Percentiles rank a stretch among this genome's conserved stretches.
phyloP scores from a whole-genome alignment of 2,888 invertebrate species.

The Podabrus alpinus region DNA sequence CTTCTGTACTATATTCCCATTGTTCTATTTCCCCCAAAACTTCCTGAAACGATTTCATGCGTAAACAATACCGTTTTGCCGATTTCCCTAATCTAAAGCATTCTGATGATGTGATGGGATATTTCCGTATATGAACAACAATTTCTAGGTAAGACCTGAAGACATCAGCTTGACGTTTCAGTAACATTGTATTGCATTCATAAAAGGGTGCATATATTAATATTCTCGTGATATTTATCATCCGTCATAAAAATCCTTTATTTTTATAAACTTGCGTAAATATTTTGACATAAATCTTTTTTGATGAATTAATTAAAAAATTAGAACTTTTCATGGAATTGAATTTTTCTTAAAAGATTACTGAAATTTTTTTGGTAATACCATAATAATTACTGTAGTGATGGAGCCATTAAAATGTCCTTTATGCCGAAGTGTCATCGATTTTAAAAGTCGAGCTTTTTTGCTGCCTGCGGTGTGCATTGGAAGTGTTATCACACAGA shows the following conservation, averaged over 20 bases:
- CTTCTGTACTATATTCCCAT: background rate
- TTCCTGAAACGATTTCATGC: conserved; percentile 11
- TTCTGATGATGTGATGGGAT: conserved; percentile 17
- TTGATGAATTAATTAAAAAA: background rate
- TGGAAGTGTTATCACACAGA: too few species aligned
- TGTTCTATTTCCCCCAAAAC: conserved; percentile 3
- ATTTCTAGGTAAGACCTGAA: conserved; percentile 16
- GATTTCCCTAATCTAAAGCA: conserved; percentile 14
- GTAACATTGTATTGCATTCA: conserved; percentile 25
- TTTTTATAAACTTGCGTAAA: background rate
- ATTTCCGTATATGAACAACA: conserved; percentile 19
- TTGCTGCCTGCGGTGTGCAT: too few species aligned
- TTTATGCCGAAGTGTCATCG: too few species aligned
- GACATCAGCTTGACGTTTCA: conserved; percentile 17
- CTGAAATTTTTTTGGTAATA: too few species aligned
- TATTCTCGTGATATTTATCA: conserved; percentile 8
- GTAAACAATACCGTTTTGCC: conserved; percentile 5
- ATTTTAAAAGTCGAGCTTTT: too few species aligned
- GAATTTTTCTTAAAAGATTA: too few species aligned
- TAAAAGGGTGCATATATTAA: conserved; percentile 28
- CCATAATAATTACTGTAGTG: too few species aligned
- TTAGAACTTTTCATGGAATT: background rate
- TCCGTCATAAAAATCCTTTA: background rate
- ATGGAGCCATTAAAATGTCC: too few species aligned
- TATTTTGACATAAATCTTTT: background rate